Percentiles rank a stretch among this genome's conserved stretches.
Conservation (phyloP, 2,797 vertebrate genomes). For the Coregonus ussuriensis region DNA sequence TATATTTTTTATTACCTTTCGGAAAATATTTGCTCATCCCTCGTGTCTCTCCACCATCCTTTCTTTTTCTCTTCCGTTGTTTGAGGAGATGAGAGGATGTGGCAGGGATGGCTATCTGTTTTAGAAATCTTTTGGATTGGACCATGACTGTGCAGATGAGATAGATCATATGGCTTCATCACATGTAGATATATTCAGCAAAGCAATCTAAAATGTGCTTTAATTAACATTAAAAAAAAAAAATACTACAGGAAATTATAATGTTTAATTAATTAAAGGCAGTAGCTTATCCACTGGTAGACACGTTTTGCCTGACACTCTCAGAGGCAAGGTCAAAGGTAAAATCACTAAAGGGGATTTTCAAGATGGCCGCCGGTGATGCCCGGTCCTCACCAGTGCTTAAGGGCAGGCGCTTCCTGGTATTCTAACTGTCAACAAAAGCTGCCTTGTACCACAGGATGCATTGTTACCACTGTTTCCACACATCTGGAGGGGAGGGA, state of each 20-base stretch:
- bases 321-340: conserved; percentile 67
- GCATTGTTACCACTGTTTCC: conserved; percentile 54
- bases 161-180: no score
- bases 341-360: conserved; percentile 61
- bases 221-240: no score
- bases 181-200: no score
- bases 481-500: conserved; percentile 52
- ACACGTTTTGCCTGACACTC: conserved; percentile 73
- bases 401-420: conserved; percentile 65
- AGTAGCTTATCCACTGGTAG: conserved; percentile 68
- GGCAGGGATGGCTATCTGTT: conserved; percentile 20
- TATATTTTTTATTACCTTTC: conserved; percentile 73
- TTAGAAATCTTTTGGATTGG: no score
- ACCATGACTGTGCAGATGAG: no score
- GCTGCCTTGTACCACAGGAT: conserved; percentile 64
- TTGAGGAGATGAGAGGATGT: no score
- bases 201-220: no score
- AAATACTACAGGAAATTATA: background rate
- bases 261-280: conserved; percentile 18
- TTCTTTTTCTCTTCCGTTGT: no score
- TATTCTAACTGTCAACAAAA: conserved; percentile 68
- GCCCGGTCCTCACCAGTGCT: conserved; percentile 54
- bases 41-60: conserved; percentile 37
- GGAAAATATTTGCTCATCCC: conserved; percentile 66
- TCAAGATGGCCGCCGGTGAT: conserved; percentile 20